Percentiles rank a stretch among this genome's conserved stretches.
Conservation (phyloP, 2,113 vertebrate species). For the Pteropus alecto region DNA sequence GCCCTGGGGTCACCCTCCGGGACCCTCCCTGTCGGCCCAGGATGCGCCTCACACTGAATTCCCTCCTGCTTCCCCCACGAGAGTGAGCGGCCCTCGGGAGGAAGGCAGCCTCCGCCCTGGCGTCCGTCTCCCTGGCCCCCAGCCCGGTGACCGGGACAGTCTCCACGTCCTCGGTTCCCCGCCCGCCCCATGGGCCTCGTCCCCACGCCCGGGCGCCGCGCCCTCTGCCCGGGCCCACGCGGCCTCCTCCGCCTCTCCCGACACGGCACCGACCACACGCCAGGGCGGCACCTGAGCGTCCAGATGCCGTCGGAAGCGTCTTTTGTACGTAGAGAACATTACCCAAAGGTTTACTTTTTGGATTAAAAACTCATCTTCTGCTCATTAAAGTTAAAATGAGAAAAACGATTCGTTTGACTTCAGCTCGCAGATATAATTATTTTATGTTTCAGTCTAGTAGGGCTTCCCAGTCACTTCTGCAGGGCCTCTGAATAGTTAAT, state of each 20-base stretch:
- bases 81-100: fast-evolving
- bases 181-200: not conserved
- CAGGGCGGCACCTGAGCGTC: not conserved
- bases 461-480: not conserved
- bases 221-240: not conserved
- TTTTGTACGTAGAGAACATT: not conserved
- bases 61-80: not conserved
- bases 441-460: not conserved
- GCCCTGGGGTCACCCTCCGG: too few relatives aligned
- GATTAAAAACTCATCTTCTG: not conserved
- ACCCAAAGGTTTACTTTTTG: not conserved
- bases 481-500: not conserved
- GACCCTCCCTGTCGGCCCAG: too few relatives aligned
- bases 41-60: not conserved
- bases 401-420: not conserved
- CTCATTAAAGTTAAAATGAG: not conserved
- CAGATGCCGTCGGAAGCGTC: not conserved
- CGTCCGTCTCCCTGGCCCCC: fast-evolving
- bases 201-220: fast-evolving
- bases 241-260: not conserved
- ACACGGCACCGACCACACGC: not conserved
- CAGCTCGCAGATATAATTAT: not conserved
- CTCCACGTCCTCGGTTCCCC: not conserved
- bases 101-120: not conserved
- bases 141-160: too few relatives aligned